phyloP scores from a whole-genome alignment of 2,888 invertebrate species.

The Erynnis tages region DNA sequence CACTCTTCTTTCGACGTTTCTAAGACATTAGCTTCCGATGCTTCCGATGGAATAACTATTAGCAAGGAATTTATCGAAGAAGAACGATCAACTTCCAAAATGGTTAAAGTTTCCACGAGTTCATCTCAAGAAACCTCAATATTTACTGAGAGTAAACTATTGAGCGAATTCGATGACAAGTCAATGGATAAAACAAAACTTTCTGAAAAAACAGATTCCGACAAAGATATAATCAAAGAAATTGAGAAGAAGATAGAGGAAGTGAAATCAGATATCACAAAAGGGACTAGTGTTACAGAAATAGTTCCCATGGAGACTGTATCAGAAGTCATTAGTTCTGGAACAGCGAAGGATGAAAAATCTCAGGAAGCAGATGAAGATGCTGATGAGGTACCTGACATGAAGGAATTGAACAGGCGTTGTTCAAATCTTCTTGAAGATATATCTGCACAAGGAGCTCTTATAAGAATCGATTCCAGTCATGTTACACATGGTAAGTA shows the following conservation, averaged over 20 bases:
- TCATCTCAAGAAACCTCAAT: conserved; percentile 71
- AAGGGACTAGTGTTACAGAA: conserved; percentile 8
- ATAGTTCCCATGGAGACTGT: conserved; percentile 7
- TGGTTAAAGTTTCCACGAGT: conserved; percentile 56
- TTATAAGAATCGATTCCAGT: conserved; percentile 72
- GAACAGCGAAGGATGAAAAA: conserved; percentile 38
- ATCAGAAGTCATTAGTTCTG: conserved; percentile 43
- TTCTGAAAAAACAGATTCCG: conserved; percentile 49
- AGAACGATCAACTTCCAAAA: conserved; percentile 61
- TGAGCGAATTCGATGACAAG: conserved; percentile 65
- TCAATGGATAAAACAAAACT: conserved; percentile 50
- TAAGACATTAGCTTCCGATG: conserved; percentile 76
- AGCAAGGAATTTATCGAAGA: conserved; percentile 69
- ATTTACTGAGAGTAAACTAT: conserved; percentile 67
- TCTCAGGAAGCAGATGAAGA: conserved; percentile 44
- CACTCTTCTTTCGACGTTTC: conserved; percentile 75
- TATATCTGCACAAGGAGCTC: conserved; percentile 71
- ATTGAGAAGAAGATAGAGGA: conserved; percentile 55
- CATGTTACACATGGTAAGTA: conserved; percentile 69
- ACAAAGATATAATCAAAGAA: conserved; percentile 52
- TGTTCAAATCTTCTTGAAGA: conserved; percentile 77
- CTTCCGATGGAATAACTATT: conserved; percentile 64
- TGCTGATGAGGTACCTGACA: conserved; percentile 51
- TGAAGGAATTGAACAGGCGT: conserved; percentile 72
- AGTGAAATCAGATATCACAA: conserved; percentile 49